Base-by-base conservation (phyloP, 1,140 invertebrate genomes). In the Zaprionus africanus region DNA sequence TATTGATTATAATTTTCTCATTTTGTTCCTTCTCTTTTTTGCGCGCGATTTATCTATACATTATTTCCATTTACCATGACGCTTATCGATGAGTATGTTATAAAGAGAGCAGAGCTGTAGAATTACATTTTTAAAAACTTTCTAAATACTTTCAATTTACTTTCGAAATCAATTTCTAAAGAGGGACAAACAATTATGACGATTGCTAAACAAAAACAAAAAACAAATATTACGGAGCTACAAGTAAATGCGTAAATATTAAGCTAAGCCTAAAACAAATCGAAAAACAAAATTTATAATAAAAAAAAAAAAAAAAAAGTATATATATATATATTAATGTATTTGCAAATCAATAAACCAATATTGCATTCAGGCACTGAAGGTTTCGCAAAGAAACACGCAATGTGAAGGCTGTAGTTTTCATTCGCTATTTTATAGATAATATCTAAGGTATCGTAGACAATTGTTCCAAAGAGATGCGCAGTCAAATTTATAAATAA, bases 161-260 rank as follows among this genome's bases (percentile, higher is more conserved):
- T 64, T 59, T 41, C 49, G 46, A 56, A 63, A 46, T 36, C 43
- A 59, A 65, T 79, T 86, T 82, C 56, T 66, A 24, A 75, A 43
- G 58, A 68, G 62, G 26, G 67, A 87, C 56, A 59, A 31, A 70
- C 28, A 64, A 70, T 61, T 74, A 65, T 67, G 58, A 67, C 73
- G 61, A 87, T 86, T 83, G 77, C 73, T 70, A 78, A 71, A 86
- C 57, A 67, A 64, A 73, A 68, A 74, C 22, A 69, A 65, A 51
- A 51, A 62, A 62, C n/a, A 51, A 51, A 51, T 51, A 65, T 51
- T 24, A 62, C 61, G n/a, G 46, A 66, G 78, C 73, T 80, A 78
- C 67, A 90, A 83, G 58, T 88, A 84, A 84, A 79, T 56, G 66
- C 83, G 65, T 86, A 82, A 67, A 77, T 74, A 56, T 76, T 87